phyloP scores from a whole-genome alignment of 2,113 vertebrate genomes.

The Oncorhynchus kisutch region DNA sequence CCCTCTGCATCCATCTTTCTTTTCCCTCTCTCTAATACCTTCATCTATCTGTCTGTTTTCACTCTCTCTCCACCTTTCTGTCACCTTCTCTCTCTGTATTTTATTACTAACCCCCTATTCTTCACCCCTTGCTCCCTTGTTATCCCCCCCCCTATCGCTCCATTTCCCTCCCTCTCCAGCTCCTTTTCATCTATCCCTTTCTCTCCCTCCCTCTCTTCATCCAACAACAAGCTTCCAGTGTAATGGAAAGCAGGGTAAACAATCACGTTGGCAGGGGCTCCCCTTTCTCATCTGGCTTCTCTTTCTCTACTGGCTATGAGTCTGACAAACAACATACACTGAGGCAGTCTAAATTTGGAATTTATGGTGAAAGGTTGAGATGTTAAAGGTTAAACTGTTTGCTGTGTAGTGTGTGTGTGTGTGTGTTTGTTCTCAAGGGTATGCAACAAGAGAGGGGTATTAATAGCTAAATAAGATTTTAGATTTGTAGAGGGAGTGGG shows the following conservation, averaged over 20 bases:
- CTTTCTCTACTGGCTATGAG: background rate
- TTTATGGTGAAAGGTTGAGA: constrained; percentile 20
- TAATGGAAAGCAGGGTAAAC: constrained; percentile 4
- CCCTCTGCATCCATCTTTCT: too few relatives aligned
- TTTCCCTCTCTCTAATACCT: background rate
- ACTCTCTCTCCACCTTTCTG: constrained; percentile 15
- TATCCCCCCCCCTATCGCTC: too few relatives aligned
- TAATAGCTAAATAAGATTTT: too few relatives aligned
- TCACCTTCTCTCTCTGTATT: background rate
- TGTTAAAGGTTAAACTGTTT: constrained; percentile 14
- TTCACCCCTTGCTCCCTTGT: constrained; percentile 1
- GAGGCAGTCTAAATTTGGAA: constrained; percentile 36
- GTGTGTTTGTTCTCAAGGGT: background rate
- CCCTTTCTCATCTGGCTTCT: background rate
- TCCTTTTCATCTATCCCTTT: background rate
- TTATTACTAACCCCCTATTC: too few relatives aligned
- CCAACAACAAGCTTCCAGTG: background rate
- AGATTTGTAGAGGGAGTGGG: too few relatives aligned
- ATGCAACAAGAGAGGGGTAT: background rate
- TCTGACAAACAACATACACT: constrained; percentile 1
- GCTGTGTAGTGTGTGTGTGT: background rate
- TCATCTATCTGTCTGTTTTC: constrained; percentile 8
- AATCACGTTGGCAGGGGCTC: background rate
- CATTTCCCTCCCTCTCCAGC: constrained; percentile 3
- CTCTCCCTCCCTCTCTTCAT: background rate